phyloP scores from a whole-genome alignment of 2,797 vertebrate genomes.

The Megalops cyprinoides region DNA sequence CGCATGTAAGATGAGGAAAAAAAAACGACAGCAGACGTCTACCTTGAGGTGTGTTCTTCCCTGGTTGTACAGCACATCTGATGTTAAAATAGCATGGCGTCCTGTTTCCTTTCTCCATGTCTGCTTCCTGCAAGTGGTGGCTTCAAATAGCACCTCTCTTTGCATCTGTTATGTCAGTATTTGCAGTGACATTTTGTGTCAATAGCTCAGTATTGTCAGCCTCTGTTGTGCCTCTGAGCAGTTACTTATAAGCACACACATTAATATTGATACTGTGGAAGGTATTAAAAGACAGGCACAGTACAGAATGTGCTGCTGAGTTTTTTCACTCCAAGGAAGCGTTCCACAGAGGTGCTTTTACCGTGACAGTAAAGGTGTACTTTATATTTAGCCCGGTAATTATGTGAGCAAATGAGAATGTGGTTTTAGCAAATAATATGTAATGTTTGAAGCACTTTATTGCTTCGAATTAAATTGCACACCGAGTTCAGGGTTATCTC shows the following conservation, averaged over 20 bases:
- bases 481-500: conserved; percentile 15
- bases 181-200: background rate
- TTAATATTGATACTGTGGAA: background rate
- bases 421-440: conserved; percentile 15
- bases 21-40: background rate
- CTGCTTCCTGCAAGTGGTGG: background rate
- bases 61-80: background rate
- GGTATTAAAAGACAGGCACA: background rate
- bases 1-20: background rate
- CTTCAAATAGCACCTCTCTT: background rate
- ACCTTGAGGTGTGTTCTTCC: background rate
- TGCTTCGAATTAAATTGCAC: conserved; percentile 5
- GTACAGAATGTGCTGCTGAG: background rate
- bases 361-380: background rate
- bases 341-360: background rate
- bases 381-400: conserved; percentile 22
- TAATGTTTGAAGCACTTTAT: conserved; percentile 4
- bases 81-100: background rate
- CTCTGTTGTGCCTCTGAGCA: background rate
- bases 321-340: background rate
- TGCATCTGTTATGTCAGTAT: background rate
- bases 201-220: background rate
- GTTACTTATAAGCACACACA: background rate
- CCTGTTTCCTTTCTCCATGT: background rate
- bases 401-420: background rate